phyloP scores from a whole-genome alignment of 2,113 vertebrate species.

The Acrocephalus kingi region DNA sequence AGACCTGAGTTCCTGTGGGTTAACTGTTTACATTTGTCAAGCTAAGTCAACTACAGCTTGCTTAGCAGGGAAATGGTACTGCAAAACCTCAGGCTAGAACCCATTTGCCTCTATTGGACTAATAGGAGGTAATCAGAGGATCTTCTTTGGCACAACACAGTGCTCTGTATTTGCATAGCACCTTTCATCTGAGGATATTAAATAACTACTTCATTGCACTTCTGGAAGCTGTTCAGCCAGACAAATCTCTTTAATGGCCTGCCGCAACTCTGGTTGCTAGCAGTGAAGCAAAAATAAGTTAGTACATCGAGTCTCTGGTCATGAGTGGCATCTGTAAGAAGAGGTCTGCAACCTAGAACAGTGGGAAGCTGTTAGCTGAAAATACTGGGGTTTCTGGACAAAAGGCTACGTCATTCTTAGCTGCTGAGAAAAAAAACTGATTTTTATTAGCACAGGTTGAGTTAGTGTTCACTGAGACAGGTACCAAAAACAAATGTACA shows the following conservation, averaged over 20 bases:
- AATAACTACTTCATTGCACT: slow-evolving; percentile 4
- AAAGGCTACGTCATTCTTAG: background rate
- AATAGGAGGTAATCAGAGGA: background rate
- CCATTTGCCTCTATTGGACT: background rate
- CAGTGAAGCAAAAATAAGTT: slow-evolving; percentile 13
- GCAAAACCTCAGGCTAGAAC: background rate
- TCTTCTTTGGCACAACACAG: background rate
- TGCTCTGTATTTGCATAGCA: slow-evolving; percentile 15
- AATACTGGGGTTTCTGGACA: background rate
- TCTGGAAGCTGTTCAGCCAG: slow-evolving; percentile 16
- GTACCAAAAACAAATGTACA: background rate
- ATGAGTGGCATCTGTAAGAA: slow-evolving; percentile 9
- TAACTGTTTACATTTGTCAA: slow-evolving; percentile 42
- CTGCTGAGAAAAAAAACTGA: background rate
- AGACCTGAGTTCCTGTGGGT: background rate
- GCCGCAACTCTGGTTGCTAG: background rate
- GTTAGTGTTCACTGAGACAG: background rate
- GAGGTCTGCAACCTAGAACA: background rate
- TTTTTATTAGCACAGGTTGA: background rate
- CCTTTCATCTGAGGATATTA: background rate
- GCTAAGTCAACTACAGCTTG: background rate
- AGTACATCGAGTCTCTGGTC: background rate
- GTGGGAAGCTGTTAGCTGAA: background rate
- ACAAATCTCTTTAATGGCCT: slow-evolving; percentile 13
- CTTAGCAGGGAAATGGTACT: background rate